phyloP scores from a whole-genome alignment of 1,140 invertebrate genomes.

The Lethocerus indicus region DNA sequence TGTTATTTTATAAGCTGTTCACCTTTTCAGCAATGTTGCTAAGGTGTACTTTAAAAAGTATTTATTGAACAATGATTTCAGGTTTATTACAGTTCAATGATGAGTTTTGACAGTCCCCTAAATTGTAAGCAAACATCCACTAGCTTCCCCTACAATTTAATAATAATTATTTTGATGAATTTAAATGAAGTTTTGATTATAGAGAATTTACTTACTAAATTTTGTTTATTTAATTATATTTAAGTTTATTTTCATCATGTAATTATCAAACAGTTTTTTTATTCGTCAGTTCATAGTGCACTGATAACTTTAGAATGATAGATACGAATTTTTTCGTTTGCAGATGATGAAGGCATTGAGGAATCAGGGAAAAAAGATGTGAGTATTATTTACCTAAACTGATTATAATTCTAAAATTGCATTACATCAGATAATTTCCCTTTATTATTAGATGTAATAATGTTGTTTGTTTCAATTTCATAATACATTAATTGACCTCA shows the following conservation, averaged over 20 bases:
- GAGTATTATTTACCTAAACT: background rate
- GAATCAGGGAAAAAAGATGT: conserved; percentile 12
- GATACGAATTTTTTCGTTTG: conserved; percentile 3
- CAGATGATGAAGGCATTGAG: conserved; percentile 8
- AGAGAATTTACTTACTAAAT: background rate
- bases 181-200: background rate
- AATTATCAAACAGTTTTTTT: background rate
- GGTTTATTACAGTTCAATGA: background rate
- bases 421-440: background rate
- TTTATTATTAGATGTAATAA: background rate
- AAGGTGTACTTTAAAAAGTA: too few relatives aligned
- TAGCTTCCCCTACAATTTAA: background rate
- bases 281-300: background rate
- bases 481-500: background rate
- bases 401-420: background rate
- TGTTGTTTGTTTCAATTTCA: background rate
- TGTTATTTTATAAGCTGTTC: too few relatives aligned
- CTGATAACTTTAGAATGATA: too few relatives aligned
- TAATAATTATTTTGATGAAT: background rate
- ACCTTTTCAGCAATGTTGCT: too few relatives aligned
- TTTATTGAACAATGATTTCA: background rate
- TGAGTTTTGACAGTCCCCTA: too few relatives aligned
- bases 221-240: background rate
- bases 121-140: too few relatives aligned
- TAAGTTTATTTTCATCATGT: background rate